Conservation (phyloP, 2,888 invertebrate species). For the Carpatolechia fugitivella region DNA sequence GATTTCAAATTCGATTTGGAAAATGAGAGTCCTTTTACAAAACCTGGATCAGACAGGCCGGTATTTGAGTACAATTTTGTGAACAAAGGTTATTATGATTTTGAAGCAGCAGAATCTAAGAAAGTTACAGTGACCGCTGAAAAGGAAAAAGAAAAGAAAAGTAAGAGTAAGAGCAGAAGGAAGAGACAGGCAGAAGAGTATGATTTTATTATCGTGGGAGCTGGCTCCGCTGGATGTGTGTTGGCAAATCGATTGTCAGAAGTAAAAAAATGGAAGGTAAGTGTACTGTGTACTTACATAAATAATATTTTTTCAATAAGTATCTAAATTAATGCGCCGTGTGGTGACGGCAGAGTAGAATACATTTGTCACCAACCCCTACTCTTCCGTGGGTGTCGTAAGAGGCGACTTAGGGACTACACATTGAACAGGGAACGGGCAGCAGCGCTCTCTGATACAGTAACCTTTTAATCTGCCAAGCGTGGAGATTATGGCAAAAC, state of each 20-base stretch:
- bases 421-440: too few relatives aligned
- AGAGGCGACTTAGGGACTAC: too few relatives aligned
- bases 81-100: slow-evolving; percentile 37
- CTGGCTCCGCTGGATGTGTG: slow-evolving; percentile 84
- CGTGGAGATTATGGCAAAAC: too few relatives aligned
- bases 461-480: too few relatives aligned
- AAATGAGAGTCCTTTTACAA: slow-evolving; percentile 26
- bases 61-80: slow-evolving; percentile 34
- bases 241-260: slow-evolving; percentile 82
- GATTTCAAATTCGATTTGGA: slow-evolving; percentile 30
- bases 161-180: slow-evolving; percentile 32
- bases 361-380: too few relatives aligned
- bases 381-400: too few relatives aligned
- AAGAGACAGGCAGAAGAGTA: slow-evolving; percentile 59
- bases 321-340: too few relatives aligned
- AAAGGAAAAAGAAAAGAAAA: slow-evolving; percentile 23
- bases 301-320: neutral
- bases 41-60: slow-evolving; percentile 22
- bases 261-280: slow-evolving; percentile 80
- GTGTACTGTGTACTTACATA: slow-evolving; percentile 27
- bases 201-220: slow-evolving; percentile 83
- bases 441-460: too few relatives aligned
- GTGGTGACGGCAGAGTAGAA: too few relatives aligned
- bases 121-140: slow-evolving; percentile 13
- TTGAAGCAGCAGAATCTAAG: slow-evolving; percentile 41